A percentile compares a stretch with the other conserved stretches of the same genome.
These are phyloP conservation scores for Hirudo medicinalis DNA, from an alignment of 1,140 invertebrate species.

Conservation along the genomic window DNA sequence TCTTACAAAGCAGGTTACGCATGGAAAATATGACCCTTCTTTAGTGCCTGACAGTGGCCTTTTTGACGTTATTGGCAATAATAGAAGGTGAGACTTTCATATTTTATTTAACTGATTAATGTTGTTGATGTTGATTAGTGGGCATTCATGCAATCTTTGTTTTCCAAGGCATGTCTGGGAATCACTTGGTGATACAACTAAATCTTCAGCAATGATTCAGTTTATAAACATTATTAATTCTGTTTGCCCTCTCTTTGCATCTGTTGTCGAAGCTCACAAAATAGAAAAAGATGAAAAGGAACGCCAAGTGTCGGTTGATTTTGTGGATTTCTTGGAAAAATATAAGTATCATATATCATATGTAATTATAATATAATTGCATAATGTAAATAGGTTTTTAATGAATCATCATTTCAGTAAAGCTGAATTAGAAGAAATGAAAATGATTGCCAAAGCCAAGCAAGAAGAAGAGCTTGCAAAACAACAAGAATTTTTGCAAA, in stretches of 20 bases:
- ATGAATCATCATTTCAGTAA: slow-evolving; percentile 31
- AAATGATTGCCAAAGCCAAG: slow-evolving; percentile 45
- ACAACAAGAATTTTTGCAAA: slow-evolving; percentile 45
- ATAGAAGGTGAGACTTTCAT: slow-evolving; percentile 53
- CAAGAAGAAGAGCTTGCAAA: slow-evolving; percentile 46
- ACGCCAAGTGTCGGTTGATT: slow-evolving; percentile 44
- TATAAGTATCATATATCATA: neutral
- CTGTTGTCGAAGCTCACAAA: slow-evolving; percentile 78
- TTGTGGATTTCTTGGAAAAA: too few species aligned
- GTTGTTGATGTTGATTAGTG: too few species aligned
- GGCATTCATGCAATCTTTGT: neutral
- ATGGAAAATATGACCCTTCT: slow-evolving; percentile 65
- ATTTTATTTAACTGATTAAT: too few species aligned
- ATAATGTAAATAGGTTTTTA: neutral
- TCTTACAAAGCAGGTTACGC: slow-evolving; percentile 73
- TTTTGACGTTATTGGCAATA: slow-evolving; percentile 83
- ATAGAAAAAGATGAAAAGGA: slow-evolving; percentile 65
- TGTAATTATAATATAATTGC: too few species aligned
- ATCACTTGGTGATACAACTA: slow-evolving; percentile 66
- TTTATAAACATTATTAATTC: slow-evolving; percentile 77
- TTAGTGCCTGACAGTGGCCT: slow-evolving; percentile 73
- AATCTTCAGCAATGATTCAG: slow-evolving; percentile 72
- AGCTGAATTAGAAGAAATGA: slow-evolving; percentile 41
- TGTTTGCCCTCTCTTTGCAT: slow-evolving; percentile 72
- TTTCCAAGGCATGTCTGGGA: slow-evolving; percentile 70